These are phyloP conservation scores for Genyomyrus donnyi DNA, from an alignment of 2,113 vertebrate species.

Conservation along the genomic window DNA sequence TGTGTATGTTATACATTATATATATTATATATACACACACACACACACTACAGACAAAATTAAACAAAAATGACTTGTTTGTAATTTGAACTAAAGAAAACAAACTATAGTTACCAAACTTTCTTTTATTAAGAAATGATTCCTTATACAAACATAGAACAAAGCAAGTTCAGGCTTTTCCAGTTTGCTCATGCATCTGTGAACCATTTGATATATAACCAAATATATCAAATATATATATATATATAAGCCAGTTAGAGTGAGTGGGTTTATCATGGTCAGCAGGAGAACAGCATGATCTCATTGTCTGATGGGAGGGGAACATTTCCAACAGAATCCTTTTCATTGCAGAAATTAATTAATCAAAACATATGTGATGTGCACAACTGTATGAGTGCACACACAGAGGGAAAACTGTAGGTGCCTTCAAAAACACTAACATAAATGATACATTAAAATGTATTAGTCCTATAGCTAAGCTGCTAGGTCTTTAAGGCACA, in stretches of 20 bases:
- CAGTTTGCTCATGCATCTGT: background rate
- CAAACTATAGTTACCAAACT: background rate
- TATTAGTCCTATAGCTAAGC: background rate
- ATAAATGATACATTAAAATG: background rate
- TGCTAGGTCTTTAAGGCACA: background rate
- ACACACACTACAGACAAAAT: background rate
- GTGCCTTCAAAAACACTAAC: background rate
- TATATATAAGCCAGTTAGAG: background rate
- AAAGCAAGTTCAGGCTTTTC: background rate
- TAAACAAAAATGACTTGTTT: background rate
- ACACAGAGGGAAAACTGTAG: background rate
- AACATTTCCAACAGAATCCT: background rate
- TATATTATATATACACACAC: background rate
- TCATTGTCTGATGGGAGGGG: background rate
- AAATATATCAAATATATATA: too few relatives aligned
- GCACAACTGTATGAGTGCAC: background rate
- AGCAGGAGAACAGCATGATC: background rate
- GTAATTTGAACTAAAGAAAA: background rate
- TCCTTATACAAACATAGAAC: conserved; percentile 4
- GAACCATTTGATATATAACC: background rate
- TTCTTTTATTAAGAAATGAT: conserved; percentile 18
- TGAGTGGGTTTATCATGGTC: background rate
- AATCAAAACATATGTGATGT: background rate
- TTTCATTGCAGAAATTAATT: background rate
- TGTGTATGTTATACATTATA: background rate